phyloP scores from a whole-genome alignment of 2,888 invertebrate species.

The Eurois occulta region DNA sequence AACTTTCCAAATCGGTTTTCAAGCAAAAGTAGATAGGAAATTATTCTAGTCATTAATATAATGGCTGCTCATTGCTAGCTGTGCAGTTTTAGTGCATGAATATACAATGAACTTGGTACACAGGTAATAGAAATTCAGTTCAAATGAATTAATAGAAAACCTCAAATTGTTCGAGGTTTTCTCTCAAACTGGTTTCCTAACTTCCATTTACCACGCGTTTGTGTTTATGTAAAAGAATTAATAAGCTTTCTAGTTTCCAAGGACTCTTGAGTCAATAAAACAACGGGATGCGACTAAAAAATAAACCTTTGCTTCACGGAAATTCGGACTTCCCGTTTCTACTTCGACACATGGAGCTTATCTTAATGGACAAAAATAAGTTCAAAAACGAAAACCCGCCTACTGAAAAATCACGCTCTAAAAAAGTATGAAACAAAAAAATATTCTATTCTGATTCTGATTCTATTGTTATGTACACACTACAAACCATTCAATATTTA shows the following conservation, averaged over 20 bases:
- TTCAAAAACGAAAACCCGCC: too few relatives aligned
- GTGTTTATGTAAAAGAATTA: neutral
- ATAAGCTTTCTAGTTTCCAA: constrained; percentile 8
- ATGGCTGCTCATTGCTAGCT: neutral
- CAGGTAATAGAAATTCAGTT: neutral
- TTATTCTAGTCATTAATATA: neutral
- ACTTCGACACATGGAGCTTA: neutral
- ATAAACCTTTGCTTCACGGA: neutral
- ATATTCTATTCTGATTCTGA: too few relatives aligned
- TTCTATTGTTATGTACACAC: too few relatives aligned
- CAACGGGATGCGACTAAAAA: neutral
- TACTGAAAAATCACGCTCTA: too few relatives aligned
- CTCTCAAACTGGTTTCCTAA: neutral
- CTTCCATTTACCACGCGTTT: neutral
- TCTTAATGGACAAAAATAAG: neutral
- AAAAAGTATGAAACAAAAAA: too few relatives aligned
- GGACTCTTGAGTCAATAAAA: constrained; percentile 17
- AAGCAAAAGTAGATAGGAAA: neutral
- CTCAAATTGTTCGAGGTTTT: neutral
- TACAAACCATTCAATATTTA: too few relatives aligned
- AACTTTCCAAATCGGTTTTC: neutral
- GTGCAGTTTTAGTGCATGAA: neutral
- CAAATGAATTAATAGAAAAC: neutral
- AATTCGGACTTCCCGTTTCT: neutral
- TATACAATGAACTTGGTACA: neutral